Base-by-base conservation (phyloP, 1,140 invertebrate species). In the Steinernema khuongi region DNA sequence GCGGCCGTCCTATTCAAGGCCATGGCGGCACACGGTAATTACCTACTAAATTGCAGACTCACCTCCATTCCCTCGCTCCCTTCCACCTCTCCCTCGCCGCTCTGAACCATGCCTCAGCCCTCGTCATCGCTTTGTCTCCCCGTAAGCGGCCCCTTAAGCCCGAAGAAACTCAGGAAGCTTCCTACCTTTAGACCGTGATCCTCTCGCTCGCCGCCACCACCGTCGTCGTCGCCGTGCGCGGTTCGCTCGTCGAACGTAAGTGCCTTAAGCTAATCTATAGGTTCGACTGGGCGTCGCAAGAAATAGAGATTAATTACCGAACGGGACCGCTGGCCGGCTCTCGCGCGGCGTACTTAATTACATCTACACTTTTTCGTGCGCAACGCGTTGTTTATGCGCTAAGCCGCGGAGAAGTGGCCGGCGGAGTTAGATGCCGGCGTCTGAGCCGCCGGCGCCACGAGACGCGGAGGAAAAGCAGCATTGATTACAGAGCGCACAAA, bases 1-100 rank as follows among this genome's bases (percentile, higher is more conserved):
- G 50, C 7, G 7, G 36, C 50, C 50, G 50, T 22, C 50, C 50
- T 60, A 60, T 60, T 60, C 50, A 60, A 60, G 50, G 50, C 19
- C 50, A 22, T 2, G 2, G 50, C 50, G 22, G 50, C 50, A 60
- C 50, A 22, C 50, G 22, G 50, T 60, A 60, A 60, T 60, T 60
- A 60, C 50, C 36, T 41, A 7, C n/a, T 11, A 41, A 41, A 41
- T 41, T 41, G 36, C 36, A n/a, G n/a, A n/a, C n/a, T n/a, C n/a
- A 41, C 36, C 50, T 11, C 50, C 50, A 22, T 60, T 26, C 50
- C 36, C 26, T 26, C 50, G 2, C 19, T 60, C 22, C 11, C 7
- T 60, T 11, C 50, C 22, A 26, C 7, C 50, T 60, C 11, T 7
- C 19, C 22, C 19, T 26, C 26, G 11, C 19, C 50, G 50, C 19